Evolutionary conservation across 2,888 invertebrate species (phyloP), one percentile per base, ranked within the genome.

Genomic region (Cartodere bifasciata): DNA sequence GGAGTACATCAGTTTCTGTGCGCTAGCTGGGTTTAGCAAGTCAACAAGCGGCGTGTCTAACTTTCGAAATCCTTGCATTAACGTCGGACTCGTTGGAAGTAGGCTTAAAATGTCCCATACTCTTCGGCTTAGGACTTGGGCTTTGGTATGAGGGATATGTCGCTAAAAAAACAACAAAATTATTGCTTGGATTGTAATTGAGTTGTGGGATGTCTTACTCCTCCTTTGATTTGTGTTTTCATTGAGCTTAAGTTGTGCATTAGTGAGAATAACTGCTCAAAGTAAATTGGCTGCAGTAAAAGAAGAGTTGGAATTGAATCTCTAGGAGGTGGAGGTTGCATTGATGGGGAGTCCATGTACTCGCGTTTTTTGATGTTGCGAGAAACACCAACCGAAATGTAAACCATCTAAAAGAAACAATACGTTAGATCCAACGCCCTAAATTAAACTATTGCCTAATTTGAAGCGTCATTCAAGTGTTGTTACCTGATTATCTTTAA

Each of bases 71-170:
- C 83, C 84, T 50, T 83, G 76, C 23, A 90, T 60, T 23, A 91
- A 68, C 3, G 79, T 79, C 0, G 90, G 87, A 62, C 84, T 90
- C 1, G 92, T 85, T 2, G 94, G 92, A 29, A 94, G 65, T 38
- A 92, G 72, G 53, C 88, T 90, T 13, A 94, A 65, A 29, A 92
- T 86, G 50, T 92, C 92, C 94, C 92, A 94, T 0, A 94, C 91
- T 23, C 90, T 72, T 16, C 92, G 70, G 0, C 92, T 92, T 28
- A 92, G 60, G 0, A 88, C 72, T 55, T 90, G 87, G 0, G 90
- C 88, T 62, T 85, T 87, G 2, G 84, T 85, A 47, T 87, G 84
- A 0, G 84, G 76, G 36, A 79, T 66, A 16, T 68, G 68, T 38
- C 75, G 72, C 70, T 80, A 58, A 21, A 16, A 53, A 50, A n/a